phyloP scores from a whole-genome alignment of 2,797 vertebrate species.

The Sebastes cheni region DNA sequence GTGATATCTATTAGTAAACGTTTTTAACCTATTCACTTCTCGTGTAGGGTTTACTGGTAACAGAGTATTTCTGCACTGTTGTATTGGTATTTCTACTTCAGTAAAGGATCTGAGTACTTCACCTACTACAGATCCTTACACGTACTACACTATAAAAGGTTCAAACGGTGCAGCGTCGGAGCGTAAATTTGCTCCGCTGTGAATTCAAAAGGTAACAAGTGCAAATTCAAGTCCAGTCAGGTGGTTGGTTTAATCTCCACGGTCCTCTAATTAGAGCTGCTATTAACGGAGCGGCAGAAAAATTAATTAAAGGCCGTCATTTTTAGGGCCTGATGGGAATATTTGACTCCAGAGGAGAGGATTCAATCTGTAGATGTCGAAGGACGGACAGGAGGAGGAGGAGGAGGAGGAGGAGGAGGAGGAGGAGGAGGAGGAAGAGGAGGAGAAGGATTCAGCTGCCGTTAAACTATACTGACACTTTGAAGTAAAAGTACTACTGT shows the following conservation, averaged over 20 bases:
- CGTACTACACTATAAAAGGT: neutral
- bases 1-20: no score
- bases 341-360: conserved; percentile 43
- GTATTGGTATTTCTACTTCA: neutral
- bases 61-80: neutral
- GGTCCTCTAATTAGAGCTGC: conserved; percentile 74
- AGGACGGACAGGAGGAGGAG: neutral
- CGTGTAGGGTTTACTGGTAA: neutral
- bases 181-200: neutral
- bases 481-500: no score
- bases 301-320: conserved; percentile 72
- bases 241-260: conserved; percentile 57
- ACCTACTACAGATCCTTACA: neutral
- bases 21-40: no score
- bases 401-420: no score
- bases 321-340: conserved; percentile 69
- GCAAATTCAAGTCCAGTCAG: conserved; percentile 52
- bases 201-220: conserved; percentile 37
- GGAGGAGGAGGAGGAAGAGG: no score
- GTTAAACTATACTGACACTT: no score
- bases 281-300: conserved; percentile 71
- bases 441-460: no score
- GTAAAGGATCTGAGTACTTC: neutral
- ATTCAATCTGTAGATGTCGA: conserved; percentile 47
- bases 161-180: neutral